These are phyloP conservation scores for Apostichopus parvimensis DNA, from an alignment of 35 echinoderm and acorn worm species.

Conservation along the genomic window DNA sequence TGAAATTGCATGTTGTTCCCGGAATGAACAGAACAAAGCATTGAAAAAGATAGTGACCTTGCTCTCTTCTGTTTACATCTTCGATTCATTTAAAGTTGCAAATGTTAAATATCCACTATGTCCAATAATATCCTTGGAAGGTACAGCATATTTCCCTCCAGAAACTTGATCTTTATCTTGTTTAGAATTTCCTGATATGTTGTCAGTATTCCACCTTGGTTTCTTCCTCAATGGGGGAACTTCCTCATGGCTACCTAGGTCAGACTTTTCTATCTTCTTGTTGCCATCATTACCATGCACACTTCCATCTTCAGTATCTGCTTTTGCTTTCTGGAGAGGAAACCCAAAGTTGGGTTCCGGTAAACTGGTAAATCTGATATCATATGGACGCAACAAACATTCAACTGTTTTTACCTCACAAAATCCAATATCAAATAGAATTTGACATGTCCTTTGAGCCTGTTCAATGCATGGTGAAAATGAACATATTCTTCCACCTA, in stretches of 20 bases:
- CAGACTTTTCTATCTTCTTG: not conserved
- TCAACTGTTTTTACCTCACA: conserved; percentile 86
- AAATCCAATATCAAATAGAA: conserved; percentile 64
- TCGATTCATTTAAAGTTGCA: conserved; percentile 67
- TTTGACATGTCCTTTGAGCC: conserved; percentile 78
- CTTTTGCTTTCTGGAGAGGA: conserved; percentile 17
- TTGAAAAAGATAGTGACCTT: not conserved
- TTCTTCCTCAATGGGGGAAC: conserved; percentile 2
- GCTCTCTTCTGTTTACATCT: not conserved
- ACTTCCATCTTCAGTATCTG: not conserved
- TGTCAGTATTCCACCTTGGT: conserved; percentile 5
- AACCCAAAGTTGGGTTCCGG: conserved; percentile 72
- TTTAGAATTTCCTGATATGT: not conserved
- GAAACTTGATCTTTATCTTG: conserved; percentile 9
- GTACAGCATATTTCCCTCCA: conserved; percentile 60
- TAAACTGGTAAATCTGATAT: conserved; percentile 63
- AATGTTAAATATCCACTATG: conserved; percentile 95
- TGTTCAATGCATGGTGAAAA: conserved; percentile 99
- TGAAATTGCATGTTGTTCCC: too few relatives aligned
- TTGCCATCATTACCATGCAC: not conserved
- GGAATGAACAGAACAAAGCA: not conserved
- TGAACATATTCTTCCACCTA: conserved; percentile 94
- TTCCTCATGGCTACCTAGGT: not conserved
- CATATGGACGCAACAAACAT: conserved; percentile 73
- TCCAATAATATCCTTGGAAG: conserved; percentile 68